Base-by-base conservation (phyloP, 2,888 invertebrate genomes). In the Lepidochitona cinerea region DNA sequence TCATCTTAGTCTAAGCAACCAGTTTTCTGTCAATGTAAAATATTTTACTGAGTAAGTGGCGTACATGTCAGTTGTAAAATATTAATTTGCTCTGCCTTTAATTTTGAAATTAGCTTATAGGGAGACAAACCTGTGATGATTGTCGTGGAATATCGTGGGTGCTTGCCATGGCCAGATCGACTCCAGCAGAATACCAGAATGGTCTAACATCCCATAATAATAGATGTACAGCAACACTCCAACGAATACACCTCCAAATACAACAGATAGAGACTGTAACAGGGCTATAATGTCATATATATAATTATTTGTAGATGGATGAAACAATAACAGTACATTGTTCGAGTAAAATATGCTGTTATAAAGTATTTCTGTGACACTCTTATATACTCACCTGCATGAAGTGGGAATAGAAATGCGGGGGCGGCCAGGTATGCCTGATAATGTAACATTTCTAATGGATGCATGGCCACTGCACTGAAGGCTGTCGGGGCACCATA, bases 401-500 rank as follows among this genome's bases (percentile, higher is more conserved):
- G 94, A 0, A 93, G 89, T 0, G 94, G 94, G 12, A 94, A 83
- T 0, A 92, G 83, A 83, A 95, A 94, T 64, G 94, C 91, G 0
- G 94, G 94, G 41, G 93, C 76, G n/a, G 93, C 92, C 81, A 93
- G 90, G 0, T 92, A 92, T 0, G 93, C 84, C 86, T 95, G 94
- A 18, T 94, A 92, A 84, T 93, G 92, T 71, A 94, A 92, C 74
- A 94, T 93, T 91, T 95, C 95, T 0, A 94, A 87, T 0, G 95
- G 95, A 83, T 95, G 95, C 83, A 95, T 94, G 65, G 95, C 95
- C 0, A 94, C 94, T 0, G 94, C 94, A 0, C 94, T 94, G 91
- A 94, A 95, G 0, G 94, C 94, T 0, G 95, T 95, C 0, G 95
- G 95, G 86, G 94, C 94, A 86, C 94, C 94, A 90, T 94, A 95